Evolutionary conservation across 1,140 invertebrate species (phyloP), one percentile per base, ranked within the genome.

Genomic region (Penaeus japonicus): DNA sequence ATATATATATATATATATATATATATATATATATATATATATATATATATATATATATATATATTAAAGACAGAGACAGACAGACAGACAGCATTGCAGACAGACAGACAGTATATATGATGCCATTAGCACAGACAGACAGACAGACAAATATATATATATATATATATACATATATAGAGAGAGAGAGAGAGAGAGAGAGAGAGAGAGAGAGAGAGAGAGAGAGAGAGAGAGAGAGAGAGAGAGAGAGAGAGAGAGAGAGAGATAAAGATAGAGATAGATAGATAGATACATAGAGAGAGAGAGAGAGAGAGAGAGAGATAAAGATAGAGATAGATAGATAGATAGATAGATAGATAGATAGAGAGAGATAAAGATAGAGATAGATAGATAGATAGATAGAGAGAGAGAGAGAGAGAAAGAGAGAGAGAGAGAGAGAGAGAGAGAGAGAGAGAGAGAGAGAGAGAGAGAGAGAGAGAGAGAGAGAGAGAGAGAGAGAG

Each of bases 391-490:
- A 81, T 17, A 53, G n/a, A 30, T 18, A 81, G n/a, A 53, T 30
- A 54, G 30, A 79, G 77, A 22, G 35, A 53, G 7, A 53, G 35
- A 53, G n/a, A 73, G 65, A 73, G 65, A 30, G 65, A 73, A 30
- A 10, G 65, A n/a, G 32, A 73, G 12, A 73, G 12, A 73, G 65
- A 73, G 65, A 73, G n/a, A 73, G 65, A 73, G 32, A 30, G 10
- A 30, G 65, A n/a, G 65, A 73, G 65, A 73, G 65, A n/a, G 65
- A 73, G 65, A 73, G 10, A 73, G 65, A 73, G 65, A 73, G n/a
- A 73, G 65, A 73, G n/a, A n/a, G 65, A n/a, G 65, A 73, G 65
- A 73, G 65, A 73, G 65, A n/a, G 10, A n/a, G 65, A 73, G n/a
- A n/a, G 65, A 73, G n/a, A 73, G 65, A n/a, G 10, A 73, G 65